Evolutionary conservation across 2,113 vertebrate genomes (phyloP), one percentile per base, ranked within the genome.

Genomic region (western clawed frog (Xenopus tropicalis)): DNA sequence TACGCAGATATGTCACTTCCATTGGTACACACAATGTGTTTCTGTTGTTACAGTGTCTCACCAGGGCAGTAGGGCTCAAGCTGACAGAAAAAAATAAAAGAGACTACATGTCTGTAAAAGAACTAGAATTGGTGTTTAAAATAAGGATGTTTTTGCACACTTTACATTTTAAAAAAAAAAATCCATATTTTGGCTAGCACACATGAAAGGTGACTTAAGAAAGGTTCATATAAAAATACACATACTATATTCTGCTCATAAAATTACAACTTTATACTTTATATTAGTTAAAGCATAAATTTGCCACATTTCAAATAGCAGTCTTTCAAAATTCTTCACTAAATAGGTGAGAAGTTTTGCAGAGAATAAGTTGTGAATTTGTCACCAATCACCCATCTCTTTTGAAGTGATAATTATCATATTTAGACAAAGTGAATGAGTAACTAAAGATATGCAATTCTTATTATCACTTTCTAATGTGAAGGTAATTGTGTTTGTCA

Each of bases 321-420:
- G 76, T 68, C 29, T 12, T 21, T 77, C 10, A 20, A 80, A 68
- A 43, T 8, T 69, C 20, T 70, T 57, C n/a, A 73, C 80, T 75
- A 23, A 73, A 58, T 66, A 83, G 48, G 74, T 76, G 68, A 83
- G 46, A 88, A 82, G 77, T 82, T 20, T 71, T 82, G 48, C 75
- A 83, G 20, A 81, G 76, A 83, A 79, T 57, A 61, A 83, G 74
- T 24, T 67, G 58, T 69, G 23, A 42, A 56, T 80, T 84, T 83
- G 62, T 61, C 21, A 80, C 19, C 13, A 76, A 19, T 17, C 48
- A 70, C 58, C 73, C 42, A 65, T 65, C 71, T 77, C 16, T 24
- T 16, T 75, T 72, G 78, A 85, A 86, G 71, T 79, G 84, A 78
- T 80, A 85, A 83, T 83, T 83, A 80, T 76, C 80, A 54, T 77